phyloP scores from a whole-genome alignment of 2,113 vertebrate species.

The human region GRCh38 chr2:119950501-119951000 shows the following conservation, averaged over 20 bases:
- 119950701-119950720: background rate
- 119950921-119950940: conserved; percentile 33
- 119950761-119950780: background rate
- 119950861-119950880: background rate
- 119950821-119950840: background rate
- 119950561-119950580: background rate
- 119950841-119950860: background rate
- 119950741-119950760: background rate
- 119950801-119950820: background rate
- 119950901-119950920: background rate
- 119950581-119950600: background rate
- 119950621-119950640: conserved; percentile 4
- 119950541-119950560: background rate
- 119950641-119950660: background rate
- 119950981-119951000: background rate
- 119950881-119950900: background rate
- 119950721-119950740: background rate
- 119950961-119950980: conserved; percentile 19
- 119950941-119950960: background rate
- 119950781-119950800: background rate
- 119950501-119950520: background rate
- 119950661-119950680: background rate
- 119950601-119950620: background rate
- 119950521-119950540: background rate
- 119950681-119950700: background rate